Conservation (phyloP, 2,797 vertebrate genomes). For the Thripadectes ignobilis region DNA sequence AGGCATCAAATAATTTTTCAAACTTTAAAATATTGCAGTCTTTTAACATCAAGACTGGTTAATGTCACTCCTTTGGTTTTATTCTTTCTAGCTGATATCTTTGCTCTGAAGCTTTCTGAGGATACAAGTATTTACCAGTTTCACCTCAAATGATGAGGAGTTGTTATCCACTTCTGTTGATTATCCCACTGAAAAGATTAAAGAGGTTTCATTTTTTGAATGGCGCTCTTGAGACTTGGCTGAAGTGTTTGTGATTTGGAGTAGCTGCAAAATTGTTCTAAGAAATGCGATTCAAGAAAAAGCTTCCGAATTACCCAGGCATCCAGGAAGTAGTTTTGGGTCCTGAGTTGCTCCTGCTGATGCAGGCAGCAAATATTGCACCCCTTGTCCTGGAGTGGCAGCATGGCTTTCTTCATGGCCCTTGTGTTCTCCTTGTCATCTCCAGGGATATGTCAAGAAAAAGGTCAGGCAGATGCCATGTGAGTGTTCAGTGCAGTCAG, state of each 20-base stretch:
- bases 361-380: neutral
- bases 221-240: slow-evolving; percentile 1
- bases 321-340: neutral
- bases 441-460: neutral
- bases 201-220: slow-evolving; percentile 24
- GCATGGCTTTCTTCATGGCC: neutral
- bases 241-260: slow-evolving; percentile 25
- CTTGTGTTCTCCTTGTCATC: neutral
- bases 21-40: neutral
- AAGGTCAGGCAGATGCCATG: neutral
- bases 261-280: neutral
- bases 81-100: neutral
- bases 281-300: neutral
- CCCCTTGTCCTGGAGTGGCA: neutral
- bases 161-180: slow-evolving; percentile 34
- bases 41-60: neutral
- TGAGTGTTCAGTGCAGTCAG: neutral
- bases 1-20: neutral
- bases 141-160: neutral
- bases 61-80: neutral
- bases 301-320: neutral
- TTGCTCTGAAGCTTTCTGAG: neutral
- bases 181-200: slow-evolving; percentile 44
- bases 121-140: neutral
- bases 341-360: neutral